Evolutionary conservation across 1,140 invertebrate genomes (phyloP).

Genomic region (Drosophila setifemur): DNA sequence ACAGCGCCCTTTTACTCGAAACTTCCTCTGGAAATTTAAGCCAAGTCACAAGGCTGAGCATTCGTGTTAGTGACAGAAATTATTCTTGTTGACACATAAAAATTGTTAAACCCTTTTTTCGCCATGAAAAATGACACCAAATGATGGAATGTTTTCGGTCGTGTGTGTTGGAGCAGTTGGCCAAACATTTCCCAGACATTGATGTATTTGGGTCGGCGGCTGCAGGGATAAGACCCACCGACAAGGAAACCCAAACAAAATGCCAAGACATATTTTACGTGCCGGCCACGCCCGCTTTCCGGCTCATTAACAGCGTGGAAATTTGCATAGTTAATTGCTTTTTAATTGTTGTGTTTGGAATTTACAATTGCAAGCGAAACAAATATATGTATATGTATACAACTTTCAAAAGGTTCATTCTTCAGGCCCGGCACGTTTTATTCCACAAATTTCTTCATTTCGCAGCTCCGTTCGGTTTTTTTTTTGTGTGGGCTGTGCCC

Average conservation of each 20-base stretch:
- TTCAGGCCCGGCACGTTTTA: conserved; percentile 56
- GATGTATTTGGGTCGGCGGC: conserved; percentile 66
- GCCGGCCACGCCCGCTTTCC: not conserved
- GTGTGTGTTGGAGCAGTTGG: conserved; percentile 21
- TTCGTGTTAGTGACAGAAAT: conserved; percentile 69
- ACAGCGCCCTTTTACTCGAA: conserved; percentile 49
- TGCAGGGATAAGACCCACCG: not conserved
- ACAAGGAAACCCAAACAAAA: not conserved
- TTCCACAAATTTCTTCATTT: conserved; percentile 35
- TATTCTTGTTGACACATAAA: conserved; percentile 80
- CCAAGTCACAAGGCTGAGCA: conserved; percentile 33
- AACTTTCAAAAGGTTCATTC: conserved; percentile 25
- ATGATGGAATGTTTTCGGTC: conserved; percentile 56
- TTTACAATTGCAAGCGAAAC: conserved; percentile 46
- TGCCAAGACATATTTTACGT: not conserved
- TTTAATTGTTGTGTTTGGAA: conserved; percentile 65
- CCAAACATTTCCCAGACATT: conserved; percentile 53
- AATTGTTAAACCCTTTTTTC: conserved; percentile 73
- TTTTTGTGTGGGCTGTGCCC: conserved; percentile 25
- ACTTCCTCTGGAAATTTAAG: conserved; percentile 51
- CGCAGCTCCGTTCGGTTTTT: not conserved
- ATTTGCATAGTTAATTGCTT: conserved; percentile 65
- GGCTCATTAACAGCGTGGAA: conserved; percentile 39
- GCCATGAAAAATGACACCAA: conserved; percentile 68
- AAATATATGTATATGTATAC: not conserved